Evolutionary conservation across 2,888 invertebrate species (phyloP), one percentile per base, ranked within the genome.

Genomic region (Meiosimyza decipiens): DNA sequence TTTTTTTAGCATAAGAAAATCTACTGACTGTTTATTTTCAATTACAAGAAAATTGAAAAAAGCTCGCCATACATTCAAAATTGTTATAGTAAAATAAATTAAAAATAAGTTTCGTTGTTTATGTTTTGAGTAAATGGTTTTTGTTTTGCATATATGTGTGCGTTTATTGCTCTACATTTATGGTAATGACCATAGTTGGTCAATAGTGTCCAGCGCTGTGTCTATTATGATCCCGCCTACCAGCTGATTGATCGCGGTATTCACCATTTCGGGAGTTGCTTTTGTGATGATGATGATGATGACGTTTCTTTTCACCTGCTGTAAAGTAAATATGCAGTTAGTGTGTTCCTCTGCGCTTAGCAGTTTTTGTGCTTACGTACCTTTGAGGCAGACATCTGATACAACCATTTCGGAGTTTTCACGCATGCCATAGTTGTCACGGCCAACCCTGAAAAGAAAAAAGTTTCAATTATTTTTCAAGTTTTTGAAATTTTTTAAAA

Each of bases 401-500:
- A 93, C 92, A 59, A 93, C 93, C 81, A 94, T 88, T 84, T 95
- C 95, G 1, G 93, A 92, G 62, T 92, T 93, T 81, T 94, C 94
- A 54, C 91, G 90, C 77, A 91, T 89, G 1, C 91, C 90, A 73
- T 85, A 87, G 72, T 84, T 84, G 70, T 87, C 87, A 52, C 87
- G 82, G 50, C 84, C 85, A 76, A 83, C 82, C 77, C 85, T 86
- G 47, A 16, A 16, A 5, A 18, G 22, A 71, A 11, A 57, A 59
- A 63, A 33, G 3, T 28, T 28, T 28, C 1, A 28, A 50, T 65
- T 70, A 16, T 5, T 6, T 12, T 52, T 33, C 15, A 12, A n/a
- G 3, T 15, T 64, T 64, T 12, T 18, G 16, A 11, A n/a, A 28
- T 4, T n/a, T n/a, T 0, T 65, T 33, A 51, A 52, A n/a, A 64